Evolutionary conservation across 2,113 vertebrate genomes (phyloP).

Genomic region (Panthera uncia): DNA sequence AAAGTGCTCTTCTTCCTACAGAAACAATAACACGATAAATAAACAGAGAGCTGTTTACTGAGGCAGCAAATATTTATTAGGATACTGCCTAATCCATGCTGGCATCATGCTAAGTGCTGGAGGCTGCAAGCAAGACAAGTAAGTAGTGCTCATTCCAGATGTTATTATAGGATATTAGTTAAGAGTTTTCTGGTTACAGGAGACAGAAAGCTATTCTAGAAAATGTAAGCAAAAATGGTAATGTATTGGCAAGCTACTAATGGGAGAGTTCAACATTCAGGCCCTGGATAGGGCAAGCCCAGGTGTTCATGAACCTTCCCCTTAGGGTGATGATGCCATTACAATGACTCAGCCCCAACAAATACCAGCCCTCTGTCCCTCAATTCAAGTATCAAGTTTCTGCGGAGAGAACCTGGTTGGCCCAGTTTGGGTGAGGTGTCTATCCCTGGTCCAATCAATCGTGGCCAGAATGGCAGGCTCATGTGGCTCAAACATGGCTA

Average conservation of each 20-base stretch:
- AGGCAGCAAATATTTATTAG: neutral
- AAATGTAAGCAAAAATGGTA: neutral
- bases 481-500: neutral
- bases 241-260: neutral
- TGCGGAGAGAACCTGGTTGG: neutral
- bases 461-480: neutral
- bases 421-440: neutral
- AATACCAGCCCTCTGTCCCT: neutral
- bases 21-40: neutral
- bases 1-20: neutral
- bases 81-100: neutral
- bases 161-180: neutral
- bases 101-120: neutral
- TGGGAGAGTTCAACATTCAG: neutral
- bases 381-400: neutral
- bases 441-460: neutral
- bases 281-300: neutral
- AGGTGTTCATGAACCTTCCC: neutral
- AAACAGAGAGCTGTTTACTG: neutral
- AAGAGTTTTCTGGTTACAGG: neutral
- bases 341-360: slow-evolving; percentile 20
- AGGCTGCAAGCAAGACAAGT: neutral
- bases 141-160: neutral
- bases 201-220: neutral
- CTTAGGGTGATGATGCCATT: neutral